Base-by-base conservation (phyloP, 2,888 invertebrate species). In the Dryococelus australis region DNA sequence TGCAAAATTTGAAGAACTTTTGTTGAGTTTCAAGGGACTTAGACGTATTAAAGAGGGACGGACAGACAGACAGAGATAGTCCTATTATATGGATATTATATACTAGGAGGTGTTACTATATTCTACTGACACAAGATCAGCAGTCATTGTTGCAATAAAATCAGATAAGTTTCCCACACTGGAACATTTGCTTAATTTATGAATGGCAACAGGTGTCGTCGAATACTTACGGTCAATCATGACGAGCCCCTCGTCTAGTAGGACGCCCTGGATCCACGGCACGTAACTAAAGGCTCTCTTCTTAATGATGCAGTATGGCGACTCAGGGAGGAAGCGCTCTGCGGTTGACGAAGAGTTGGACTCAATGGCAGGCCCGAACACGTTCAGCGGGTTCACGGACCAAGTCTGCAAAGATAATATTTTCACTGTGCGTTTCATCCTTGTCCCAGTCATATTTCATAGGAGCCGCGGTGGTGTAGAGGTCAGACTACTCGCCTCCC, bases 191-290 rank as follows among this genome's bases (percentile, higher is more conserved):
- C 35, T 35, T 35, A 35, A 35, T 35, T 35, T 35, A 35, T 35
- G 35, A 35, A 35, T 35, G 35, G 35, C 35, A 35, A 35, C 35
- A 35, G 35, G 35, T 35, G 35, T 35, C 35, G 35, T 35, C 35
- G 35, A 35, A 35, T n/a, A 83, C 90, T 90, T 91, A 93, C 93
- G 90, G 87, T 91, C 91, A 26, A 93, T 93, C 86, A 93, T 92
- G 24, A 94, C 92, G 4, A 93, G 92, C 28, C 94, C 94, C 90
- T 94, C 94, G 8, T 92, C 91, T 0, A 93, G 91, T 4, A 93
- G 93, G 0, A 92, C 90, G 8, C 94, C 94, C 20, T 92, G 90
- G 89, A 94, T 92, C 92, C 93, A 93, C 0, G 94, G 94, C 4
- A 94, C 92, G 28, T 92, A 91, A n/a, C 90, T 90, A 86, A 93